Conservation (phyloP, 92 coral and sea anemone species). For the Palythoa grandis region DNA sequence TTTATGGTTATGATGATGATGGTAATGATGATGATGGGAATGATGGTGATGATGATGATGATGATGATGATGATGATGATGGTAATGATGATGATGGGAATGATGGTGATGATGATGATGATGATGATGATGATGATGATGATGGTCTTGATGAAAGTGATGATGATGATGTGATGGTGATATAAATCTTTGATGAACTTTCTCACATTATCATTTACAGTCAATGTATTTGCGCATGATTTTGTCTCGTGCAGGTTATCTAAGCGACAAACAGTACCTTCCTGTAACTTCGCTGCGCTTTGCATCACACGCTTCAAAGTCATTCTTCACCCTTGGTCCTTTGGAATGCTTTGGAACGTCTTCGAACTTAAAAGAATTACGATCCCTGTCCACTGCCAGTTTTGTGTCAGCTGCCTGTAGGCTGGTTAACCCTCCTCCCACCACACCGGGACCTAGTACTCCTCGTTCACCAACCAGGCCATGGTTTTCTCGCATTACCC, state of each 20-base stretch:
- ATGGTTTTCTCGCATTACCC: conserved; percentile 5
- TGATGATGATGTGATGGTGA: too few relatives aligned
- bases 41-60: too few relatives aligned
- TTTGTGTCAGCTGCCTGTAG: conserved; percentile 76
- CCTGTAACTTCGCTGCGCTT: conserved; percentile 87
- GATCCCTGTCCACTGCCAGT: conserved; percentile 47
- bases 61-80: too few relatives aligned
- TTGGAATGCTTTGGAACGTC: conserved; percentile 87
- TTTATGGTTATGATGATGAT: too few relatives aligned
- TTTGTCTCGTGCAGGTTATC: conserved; percentile 63
- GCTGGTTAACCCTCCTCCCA: conserved; percentile 75
- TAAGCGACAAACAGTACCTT: conserved; percentile 73
- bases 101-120: too few relatives aligned
- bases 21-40: too few relatives aligned
- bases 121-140: too few relatives aligned
- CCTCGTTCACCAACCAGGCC: conserved; percentile 28
- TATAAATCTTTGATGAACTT: too few relatives aligned
- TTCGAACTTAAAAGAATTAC: conserved; percentile 31
- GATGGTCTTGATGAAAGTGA: too few relatives aligned
- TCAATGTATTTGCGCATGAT: not conserved
- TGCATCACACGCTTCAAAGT: conserved; percentile 65
- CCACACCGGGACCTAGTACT: conserved; percentile 50
- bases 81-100: too few relatives aligned
- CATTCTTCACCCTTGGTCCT: conserved; percentile 92
- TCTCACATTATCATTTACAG: not conserved